Base-by-base conservation (phyloP, 2,113 vertebrate genomes). In the Lucifuga dentata region DNA sequence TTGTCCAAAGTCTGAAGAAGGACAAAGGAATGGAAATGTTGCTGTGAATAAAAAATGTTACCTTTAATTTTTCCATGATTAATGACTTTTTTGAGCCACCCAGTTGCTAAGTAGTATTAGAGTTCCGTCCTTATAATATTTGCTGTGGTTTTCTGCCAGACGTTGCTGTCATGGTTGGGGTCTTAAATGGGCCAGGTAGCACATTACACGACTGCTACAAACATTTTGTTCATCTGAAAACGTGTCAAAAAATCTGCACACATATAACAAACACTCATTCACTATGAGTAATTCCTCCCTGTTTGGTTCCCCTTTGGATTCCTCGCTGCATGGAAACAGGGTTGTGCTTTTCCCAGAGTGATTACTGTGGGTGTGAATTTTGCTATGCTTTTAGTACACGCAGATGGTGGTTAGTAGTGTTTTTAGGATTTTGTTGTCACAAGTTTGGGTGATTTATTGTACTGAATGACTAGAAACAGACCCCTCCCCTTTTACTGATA, bases 231-330 rank as follows among this genome's bases (percentile, higher is more conserved):
- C n/a, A n/a, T 43, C 19, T 29, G 36, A 5, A 16, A 50, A 63
- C 36, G 11, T 16, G 17, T 21, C 41, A 5, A 21, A 51, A 61
- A 9, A 1, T 40, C 52, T 20, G 13, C 51, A 23, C 9, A 38
- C 13, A 19, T 56, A 4, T 39, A 29, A 13, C 2, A 38, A 62
- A 60, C 41, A 33, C 11, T 0, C 13, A 4, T 26, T 35, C 43
- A 6, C 9, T 32, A n/a, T 64, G 76, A 81, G 46, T 79, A 41
- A 73, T 83, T 56, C 44, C 12, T 76, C 33, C 69, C 58, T 66
- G 68, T 83, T 70, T 40, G 55, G 11, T 11, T 36, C 13, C 35
- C 20, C 1, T 72, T 45, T 76, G 32, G 29, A 74, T 64, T 60
- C 12, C 57, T 39, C 16, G 7, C 29, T 76, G 57, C 76, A 51